Evolutionary conservation across 2,113 vertebrate genomes (phyloP).

Genomic region (Trichomycterus rosablanca): DNA sequence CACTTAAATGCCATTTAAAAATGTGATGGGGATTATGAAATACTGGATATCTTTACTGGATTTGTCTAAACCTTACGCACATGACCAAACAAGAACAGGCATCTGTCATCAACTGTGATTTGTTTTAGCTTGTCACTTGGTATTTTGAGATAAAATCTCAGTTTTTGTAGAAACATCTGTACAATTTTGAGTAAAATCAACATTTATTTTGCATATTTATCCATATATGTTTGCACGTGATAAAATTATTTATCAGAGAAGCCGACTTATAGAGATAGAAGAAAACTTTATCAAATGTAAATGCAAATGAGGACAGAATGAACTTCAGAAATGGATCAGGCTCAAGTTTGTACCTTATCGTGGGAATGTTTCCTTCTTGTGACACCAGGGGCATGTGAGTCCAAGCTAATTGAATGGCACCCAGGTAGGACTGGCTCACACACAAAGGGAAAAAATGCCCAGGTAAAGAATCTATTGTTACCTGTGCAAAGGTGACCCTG

Average conservation of each 20-base stretch:
- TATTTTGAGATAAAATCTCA: conserved; percentile 33
- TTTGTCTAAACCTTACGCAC: conserved; percentile 24
- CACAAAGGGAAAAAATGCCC: conserved; percentile 57
- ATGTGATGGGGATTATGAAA: conserved; percentile 26
- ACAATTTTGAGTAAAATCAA: neutral
- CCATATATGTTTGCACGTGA: neutral
- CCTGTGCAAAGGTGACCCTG: conserved; percentile 75
- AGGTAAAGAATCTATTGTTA: conserved; percentile 68
- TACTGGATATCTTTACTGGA: conserved; percentile 25
- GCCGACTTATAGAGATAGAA: neutral
- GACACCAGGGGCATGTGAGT: conserved; percentile 36
- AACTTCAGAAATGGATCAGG: neutral
- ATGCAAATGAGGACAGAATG: neutral
- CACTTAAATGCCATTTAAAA: no score
- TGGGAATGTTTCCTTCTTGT: conserved; percentile 46
- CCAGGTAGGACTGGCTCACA: conserved; percentile 45
- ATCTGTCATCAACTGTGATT: no score
- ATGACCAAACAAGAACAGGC: conserved; percentile 33
- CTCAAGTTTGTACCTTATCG: conserved; percentile 13
- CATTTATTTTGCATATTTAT: neutral
- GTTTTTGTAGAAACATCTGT: neutral
- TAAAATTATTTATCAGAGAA: neutral
- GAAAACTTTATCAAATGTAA: neutral
- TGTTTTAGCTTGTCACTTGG: conserved; percentile 14
- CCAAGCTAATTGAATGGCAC: conserved; percentile 44